Evolutionary conservation across 2,113 vertebrate genomes (phyloP).

Genomic region (Ammodramus savannarum): DNA sequence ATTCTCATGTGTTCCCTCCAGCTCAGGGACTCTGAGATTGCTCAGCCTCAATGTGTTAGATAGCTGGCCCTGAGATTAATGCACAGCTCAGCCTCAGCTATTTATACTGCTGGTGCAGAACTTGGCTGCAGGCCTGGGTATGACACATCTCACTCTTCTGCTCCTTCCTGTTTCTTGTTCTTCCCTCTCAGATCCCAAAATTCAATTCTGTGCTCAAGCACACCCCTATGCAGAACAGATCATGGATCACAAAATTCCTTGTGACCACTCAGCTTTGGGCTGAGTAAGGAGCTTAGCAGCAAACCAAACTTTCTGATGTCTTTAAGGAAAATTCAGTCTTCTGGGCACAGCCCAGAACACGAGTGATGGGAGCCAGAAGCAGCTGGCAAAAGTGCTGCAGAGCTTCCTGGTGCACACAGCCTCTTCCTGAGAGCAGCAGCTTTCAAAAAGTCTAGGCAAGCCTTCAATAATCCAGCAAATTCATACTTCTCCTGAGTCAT

Average conservation of each 20-base stretch:
- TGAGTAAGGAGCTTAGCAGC: background rate
- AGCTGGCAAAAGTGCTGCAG: background rate
- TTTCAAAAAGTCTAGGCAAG: background rate
- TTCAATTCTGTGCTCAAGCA: background rate
- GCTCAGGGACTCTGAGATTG: background rate
- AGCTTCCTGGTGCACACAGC: background rate
- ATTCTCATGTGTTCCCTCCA: background rate
- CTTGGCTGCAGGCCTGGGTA: background rate
- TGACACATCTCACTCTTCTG: background rate
- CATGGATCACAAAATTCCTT: background rate
- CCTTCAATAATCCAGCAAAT: background rate
- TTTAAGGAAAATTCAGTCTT: background rate
- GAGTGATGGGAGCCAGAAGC: background rate
- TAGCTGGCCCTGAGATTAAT: background rate
- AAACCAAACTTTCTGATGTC: background rate
- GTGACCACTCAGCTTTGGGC: background rate
- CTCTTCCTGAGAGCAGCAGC: background rate
- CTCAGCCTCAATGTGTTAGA: background rate
- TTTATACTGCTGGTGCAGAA: background rate
- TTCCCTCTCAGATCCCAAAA: background rate
- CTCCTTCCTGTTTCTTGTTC: background rate
- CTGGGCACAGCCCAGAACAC: background rate
- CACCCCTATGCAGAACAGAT: background rate
- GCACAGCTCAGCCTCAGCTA: background rate
- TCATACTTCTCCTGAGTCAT: background rate